Percentiles rank a stretch among this genome's conserved stretches.
phyloP scores from a whole-genome alignment of 2,113 vertebrate species.

The Lampris incognitus region DNA sequence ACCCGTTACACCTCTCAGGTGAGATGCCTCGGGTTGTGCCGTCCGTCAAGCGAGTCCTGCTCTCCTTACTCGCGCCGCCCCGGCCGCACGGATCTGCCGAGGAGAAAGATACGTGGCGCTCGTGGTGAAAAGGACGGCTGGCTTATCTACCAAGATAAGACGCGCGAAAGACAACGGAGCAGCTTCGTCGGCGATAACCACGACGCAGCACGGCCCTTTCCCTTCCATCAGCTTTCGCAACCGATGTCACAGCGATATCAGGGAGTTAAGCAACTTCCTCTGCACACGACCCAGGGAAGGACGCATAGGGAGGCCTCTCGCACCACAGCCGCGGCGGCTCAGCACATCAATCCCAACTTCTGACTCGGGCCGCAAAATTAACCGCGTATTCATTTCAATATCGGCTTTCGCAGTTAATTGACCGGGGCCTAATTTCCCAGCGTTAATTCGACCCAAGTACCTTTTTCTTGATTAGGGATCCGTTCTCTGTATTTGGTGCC shows the following conservation, averaged over 20 bases:
- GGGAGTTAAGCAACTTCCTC: slow-evolving; percentile 70
- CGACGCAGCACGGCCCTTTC: slow-evolving; percentile 63
- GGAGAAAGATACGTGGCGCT: neutral
- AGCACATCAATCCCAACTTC: neutral
- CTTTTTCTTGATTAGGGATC: no score
- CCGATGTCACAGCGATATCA: slow-evolving; percentile 47
- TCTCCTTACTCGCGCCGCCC: neutral
- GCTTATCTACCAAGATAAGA: slow-evolving; percentile 4
- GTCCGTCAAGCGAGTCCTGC: slow-evolving; percentile 2
- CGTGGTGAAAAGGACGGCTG: neutral
- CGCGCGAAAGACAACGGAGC: slow-evolving; percentile 29
- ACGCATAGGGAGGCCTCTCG: slow-evolving; percentile 15
- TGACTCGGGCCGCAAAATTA: no score
- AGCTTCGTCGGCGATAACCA: slow-evolving; percentile 46
- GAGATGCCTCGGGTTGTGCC: neutral
- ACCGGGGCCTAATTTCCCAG: no score
- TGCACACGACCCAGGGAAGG: slow-evolving; percentile 44
- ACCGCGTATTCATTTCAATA: no score
- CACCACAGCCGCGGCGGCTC: neutral
- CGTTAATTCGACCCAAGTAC: no score
- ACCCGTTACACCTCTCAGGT: slow-evolving; percentile 12
- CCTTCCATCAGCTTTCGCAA: slow-evolving; percentile 66
- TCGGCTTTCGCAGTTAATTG: no score
- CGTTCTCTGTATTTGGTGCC: no score
- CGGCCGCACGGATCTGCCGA: neutral